These are phyloP conservation scores for Sclerodermus sp. DNA, from an alignment of 2,888 invertebrate genomes.

Conservation along the genomic window DNA sequence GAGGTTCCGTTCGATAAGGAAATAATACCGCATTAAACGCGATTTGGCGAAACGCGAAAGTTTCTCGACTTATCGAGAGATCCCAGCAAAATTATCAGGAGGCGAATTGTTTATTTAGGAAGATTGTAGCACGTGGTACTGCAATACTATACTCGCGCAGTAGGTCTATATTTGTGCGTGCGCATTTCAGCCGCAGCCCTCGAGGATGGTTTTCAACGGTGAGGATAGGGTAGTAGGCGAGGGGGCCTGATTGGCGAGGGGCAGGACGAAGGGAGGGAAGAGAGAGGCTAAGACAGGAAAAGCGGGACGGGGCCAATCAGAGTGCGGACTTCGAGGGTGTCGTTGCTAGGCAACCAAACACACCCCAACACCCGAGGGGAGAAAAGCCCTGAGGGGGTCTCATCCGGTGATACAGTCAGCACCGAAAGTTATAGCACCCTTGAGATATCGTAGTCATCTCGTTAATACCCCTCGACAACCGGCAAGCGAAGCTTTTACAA, in stretches of 20 bases:
- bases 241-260: slow-evolving; percentile 5
- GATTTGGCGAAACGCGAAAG: too few species aligned
- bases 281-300: slow-evolving; percentile 15
- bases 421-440: slow-evolving; percentile 2
- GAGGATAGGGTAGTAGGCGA: slow-evolving; percentile 20
- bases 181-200: background rate
- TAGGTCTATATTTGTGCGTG: slow-evolving; percentile 11
- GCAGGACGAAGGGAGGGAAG: slow-evolving; percentile 14
- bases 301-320: slow-evolving; percentile 43
- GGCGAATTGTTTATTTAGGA: too few species aligned
- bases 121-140: too few species aligned
- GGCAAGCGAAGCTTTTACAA: background rate
- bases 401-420: slow-evolving; percentile 26
- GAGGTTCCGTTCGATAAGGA: too few species aligned
- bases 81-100: too few species aligned
- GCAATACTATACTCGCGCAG: too few species aligned
- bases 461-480: background rate
- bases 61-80: too few species aligned
- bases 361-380: slow-evolving; percentile 44
- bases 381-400: slow-evolving; percentile 33
- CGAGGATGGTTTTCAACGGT: background rate
- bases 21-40: too few species aligned
- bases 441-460: slow-evolving; percentile 7
- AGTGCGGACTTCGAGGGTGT: slow-evolving; percentile 46
- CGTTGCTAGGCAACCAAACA: slow-evolving; percentile 56